Base-by-base conservation (phyloP, 92 coral and sea anemone species). In the Umimayanthus kanabou region DNA sequence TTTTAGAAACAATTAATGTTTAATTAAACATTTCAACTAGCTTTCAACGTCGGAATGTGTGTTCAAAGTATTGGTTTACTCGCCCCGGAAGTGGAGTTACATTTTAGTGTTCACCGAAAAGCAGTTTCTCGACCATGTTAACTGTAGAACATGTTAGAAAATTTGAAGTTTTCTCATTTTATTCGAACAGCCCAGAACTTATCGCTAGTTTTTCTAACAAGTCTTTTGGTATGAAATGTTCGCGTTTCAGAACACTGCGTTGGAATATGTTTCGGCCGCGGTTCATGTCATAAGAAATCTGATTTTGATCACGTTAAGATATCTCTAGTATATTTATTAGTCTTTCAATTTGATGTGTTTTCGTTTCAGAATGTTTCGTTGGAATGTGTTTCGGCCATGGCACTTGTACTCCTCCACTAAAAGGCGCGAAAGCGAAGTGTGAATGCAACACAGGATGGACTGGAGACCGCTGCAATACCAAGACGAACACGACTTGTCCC, bases 381-480 rank as follows among this genome's bases (percentile, higher is more conserved):
- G 87, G 87, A 71, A 83, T 70, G 77, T 83, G 87, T 72, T 70
- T 69, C 40, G 79, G 87, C 42, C 67, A n/a, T 49, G 87, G 87
- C 78, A 25, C 64, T 9, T 83, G 87, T n/a, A 83, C 66, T 69
- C 77, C 87, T 3, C 55, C 79, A 26, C 2, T 13, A 8, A 14
- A 69, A 16, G 45, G 16, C 11, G 25, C 16, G 4, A 75, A 43
- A 22, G 33, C 33, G 64, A 42, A 71, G 23, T 83, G 87, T 22
- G 16, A 20, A 0, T 92, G 94, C 64, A 53, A 30, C 3, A 9
- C 26, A 1, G 94, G 91, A 16, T 92, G 94, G 94, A 92, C 79
- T 67, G 92, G 92, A 4, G 91, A 89, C n/a, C 95, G 98, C 50
- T 95, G 98, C 45, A 84, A 90, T 25, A 84, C 72, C 88, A 93